A percentile compares a stretch with the other conserved stretches of the same genome.
Evolutionary conservation across 2,888 invertebrate species (phyloP).

Genomic region (Eupeodes luniger): DNA sequence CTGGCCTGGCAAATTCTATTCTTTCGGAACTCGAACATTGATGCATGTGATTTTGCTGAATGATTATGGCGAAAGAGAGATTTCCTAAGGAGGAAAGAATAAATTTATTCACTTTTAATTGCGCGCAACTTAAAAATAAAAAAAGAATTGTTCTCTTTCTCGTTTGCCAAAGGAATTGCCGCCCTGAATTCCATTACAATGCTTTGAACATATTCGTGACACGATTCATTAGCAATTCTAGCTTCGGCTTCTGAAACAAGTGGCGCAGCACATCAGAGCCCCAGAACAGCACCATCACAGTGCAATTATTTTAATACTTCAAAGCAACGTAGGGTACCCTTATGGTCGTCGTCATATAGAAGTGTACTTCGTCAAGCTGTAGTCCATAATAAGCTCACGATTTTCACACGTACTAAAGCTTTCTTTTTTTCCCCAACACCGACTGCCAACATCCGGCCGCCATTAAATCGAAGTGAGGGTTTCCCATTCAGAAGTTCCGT

Average conservation of each 20-base stretch:
- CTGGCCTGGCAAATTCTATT: constrained; percentile 49
- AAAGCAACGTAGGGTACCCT: constrained; percentile 32
- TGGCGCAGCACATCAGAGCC: too few species aligned
- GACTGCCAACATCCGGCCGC: constrained; percentile 17
- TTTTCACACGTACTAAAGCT: constrained; percentile 74
- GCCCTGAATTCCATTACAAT: constrained; percentile 50
- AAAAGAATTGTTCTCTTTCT: neutral
- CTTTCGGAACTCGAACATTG: constrained; percentile 22
- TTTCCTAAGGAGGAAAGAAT: constrained; percentile 17
- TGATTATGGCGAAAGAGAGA: constrained; percentile 11
- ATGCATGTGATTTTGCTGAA: constrained; percentile 28
- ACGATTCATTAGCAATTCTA: constrained; percentile 66
- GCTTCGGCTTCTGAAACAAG: neutral
- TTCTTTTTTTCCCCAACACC: constrained; percentile 31
- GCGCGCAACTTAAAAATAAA: neutral
- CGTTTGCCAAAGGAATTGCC: constrained; percentile 23
- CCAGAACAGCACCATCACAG: too few species aligned
- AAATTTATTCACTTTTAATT: constrained; percentile 54
- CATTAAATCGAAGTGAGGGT: constrained; percentile 44
- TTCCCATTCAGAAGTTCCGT: constrained; percentile 40
- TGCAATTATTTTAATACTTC: neutral
- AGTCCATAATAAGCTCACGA: constrained; percentile 68
- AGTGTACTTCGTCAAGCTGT: constrained; percentile 42
- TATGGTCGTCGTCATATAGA: neutral
- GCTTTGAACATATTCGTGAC: constrained; percentile 48